Percentiles rank a stretch among this genome's conserved stretches.
These are phyloP conservation scores for Zele albiditarsus DNA, from an alignment of 2,888 invertebrate species.

Conservation along the genomic window DNA sequence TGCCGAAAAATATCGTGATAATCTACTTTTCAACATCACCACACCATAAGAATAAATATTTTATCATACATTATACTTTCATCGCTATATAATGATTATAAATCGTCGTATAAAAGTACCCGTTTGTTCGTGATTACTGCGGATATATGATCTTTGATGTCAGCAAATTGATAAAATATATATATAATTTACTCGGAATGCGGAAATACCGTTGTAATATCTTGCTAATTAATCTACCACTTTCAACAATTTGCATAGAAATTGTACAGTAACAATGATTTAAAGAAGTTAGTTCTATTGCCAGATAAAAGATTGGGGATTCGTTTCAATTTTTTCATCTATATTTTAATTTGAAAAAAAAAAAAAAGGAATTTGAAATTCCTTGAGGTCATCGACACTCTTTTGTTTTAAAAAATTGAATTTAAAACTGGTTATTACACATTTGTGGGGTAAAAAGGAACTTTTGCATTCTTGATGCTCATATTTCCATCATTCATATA, in stretches of 20 bases:
- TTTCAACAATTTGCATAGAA: background rate
- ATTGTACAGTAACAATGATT: conserved; percentile 1
- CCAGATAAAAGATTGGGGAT: too few species aligned
- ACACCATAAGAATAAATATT: background rate
- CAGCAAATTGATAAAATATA: background rate
- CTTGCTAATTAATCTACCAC: background rate
- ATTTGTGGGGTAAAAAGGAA: too few species aligned
- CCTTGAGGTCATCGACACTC: too few species aligned
- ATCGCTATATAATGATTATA: background rate
- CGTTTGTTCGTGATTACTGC: background rate
- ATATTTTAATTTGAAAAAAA: too few species aligned
- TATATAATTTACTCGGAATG: background rate
- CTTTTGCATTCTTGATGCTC: too few species aligned
- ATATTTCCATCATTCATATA: too few species aligned
- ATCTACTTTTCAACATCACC: background rate
- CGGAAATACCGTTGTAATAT: background rate
- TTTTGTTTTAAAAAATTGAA: too few species aligned
- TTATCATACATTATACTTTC: background rate
- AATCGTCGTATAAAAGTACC: background rate
- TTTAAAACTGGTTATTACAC: too few species aligned
- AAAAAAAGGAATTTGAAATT: too few species aligned
- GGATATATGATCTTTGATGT: background rate
- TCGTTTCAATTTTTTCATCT: too few species aligned
- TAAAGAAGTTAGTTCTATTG: background rate
- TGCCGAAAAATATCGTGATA: conserved; percentile 17